phyloP scores from a whole-genome alignment of 1,140 invertebrate genomes.

The Phthorimaea operculella region DNA sequence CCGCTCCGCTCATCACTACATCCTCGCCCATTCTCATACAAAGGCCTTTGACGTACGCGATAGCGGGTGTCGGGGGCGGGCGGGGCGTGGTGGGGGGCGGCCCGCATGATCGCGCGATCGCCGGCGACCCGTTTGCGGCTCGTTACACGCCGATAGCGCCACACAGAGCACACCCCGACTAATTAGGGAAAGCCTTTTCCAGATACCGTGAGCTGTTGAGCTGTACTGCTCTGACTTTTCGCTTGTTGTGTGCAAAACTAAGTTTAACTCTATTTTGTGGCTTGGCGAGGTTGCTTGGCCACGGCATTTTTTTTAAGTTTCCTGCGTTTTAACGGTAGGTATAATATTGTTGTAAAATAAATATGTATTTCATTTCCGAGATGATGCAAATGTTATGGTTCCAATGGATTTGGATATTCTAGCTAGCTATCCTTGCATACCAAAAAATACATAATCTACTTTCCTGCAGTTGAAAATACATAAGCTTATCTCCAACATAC shows the following conservation, averaged over 20 bases:
- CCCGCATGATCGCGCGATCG: constrained; percentile 64
- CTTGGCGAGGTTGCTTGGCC: too few relatives aligned
- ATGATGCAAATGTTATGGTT: too few relatives aligned
- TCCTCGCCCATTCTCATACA: constrained; percentile 37
- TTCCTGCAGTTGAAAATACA: too few relatives aligned
- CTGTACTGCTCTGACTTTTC: constrained; percentile 15
- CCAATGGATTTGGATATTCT: too few relatives aligned
- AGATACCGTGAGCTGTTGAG: constrained; percentile 60
- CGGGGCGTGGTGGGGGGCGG: constrained; percentile 34
- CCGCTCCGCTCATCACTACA: constrained; percentile 24
- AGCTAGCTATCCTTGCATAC: too few relatives aligned
- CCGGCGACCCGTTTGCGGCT: constrained; percentile 61
- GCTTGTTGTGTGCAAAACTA: not conserved
- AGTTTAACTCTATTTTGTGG: not conserved
- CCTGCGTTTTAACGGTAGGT: too few relatives aligned
- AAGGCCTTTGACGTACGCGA: constrained; percentile 59
- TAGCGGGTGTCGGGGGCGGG: constrained; percentile 16
- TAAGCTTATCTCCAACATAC: too few relatives aligned
- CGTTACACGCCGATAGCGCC: constrained; percentile 64
- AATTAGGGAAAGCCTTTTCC: constrained; percentile 67
- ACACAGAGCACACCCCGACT: constrained; percentile 65
- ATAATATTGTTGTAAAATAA: too few relatives aligned
- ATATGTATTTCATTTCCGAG: too few relatives aligned
- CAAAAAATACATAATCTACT: too few relatives aligned
- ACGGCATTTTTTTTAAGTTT: too few relatives aligned